Conservation (phyloP, 2,888 invertebrate genomes). For the Parnassius smintheus region DNA sequence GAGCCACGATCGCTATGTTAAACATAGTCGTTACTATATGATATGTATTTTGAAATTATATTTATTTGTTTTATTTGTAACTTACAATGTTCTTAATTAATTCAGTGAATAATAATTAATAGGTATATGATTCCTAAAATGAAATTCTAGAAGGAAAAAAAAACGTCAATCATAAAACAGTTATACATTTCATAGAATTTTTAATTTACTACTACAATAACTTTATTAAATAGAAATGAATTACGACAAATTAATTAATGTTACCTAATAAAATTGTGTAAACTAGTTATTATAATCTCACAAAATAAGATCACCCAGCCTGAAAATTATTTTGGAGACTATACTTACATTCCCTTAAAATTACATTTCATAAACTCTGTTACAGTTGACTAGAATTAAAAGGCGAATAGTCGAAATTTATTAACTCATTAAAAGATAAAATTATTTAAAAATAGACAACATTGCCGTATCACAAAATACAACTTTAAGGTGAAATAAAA, state of each 20-base stretch:
- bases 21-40: too few relatives aligned
- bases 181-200: not conserved
- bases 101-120: too few relatives aligned
- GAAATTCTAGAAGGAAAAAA: not conserved
- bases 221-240: not conserved
- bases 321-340: constrained; percentile 49
- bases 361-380: constrained; percentile 26
- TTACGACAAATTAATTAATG: not conserved
- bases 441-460: constrained; percentile 4
- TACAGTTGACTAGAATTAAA: constrained; percentile 1
- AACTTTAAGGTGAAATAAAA: not conserved
- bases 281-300: constrained; percentile 24
- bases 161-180: not conserved
- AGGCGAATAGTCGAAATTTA: constrained; percentile 18
- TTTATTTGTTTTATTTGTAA: too few relatives aligned
- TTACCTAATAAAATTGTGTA: not conserved
- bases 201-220: not conserved
- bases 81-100: too few relatives aligned
- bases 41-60: too few relatives aligned
- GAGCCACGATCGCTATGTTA: too few relatives aligned
- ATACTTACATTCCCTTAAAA: not conserved
- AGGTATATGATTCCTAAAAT: too few relatives aligned
- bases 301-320: constrained; percentile 65
- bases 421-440: constrained; percentile 14
- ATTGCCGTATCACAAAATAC: not conserved